phyloP scores from a whole-genome alignment of 2,888 invertebrate genomes.

The Dione vanillae region DNA sequence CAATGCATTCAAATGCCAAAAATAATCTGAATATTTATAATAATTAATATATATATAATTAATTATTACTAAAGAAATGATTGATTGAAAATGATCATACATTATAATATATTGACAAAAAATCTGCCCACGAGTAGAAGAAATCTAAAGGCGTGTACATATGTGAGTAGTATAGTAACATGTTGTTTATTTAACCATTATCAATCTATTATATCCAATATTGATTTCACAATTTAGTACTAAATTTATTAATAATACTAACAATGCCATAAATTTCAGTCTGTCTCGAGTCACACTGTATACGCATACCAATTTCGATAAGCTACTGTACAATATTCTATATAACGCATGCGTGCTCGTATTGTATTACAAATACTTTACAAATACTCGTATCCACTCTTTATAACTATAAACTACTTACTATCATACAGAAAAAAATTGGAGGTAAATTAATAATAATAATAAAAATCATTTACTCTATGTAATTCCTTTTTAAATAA shows the following conservation, averaged over 20 bases:
- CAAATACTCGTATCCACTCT: conserved; percentile 50
- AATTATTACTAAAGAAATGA: background rate
- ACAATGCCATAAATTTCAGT: conserved; percentile 38
- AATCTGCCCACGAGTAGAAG: background rate
- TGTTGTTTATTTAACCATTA: background rate
- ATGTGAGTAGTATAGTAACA: background rate
- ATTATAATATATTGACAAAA: background rate
- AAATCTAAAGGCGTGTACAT: conserved; percentile 4
- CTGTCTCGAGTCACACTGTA: conserved; percentile 47
- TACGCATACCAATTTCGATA: conserved; percentile 48
- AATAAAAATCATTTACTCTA: conserved; percentile 75
- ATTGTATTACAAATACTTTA: conserved; percentile 58
- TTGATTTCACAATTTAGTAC: conserved; percentile 3
- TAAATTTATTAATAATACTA: conserved; percentile 19
- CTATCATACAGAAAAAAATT: conserved; percentile 69
- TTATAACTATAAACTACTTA: conserved; percentile 61
- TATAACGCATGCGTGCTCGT: conserved; percentile 59
- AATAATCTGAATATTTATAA: background rate
- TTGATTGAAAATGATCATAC: background rate
- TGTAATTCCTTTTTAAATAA: conserved; percentile 77
- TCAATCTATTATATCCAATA: conserved; percentile 4
- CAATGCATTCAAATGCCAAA: background rate
- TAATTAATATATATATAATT: background rate
- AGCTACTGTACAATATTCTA: conserved; percentile 53
- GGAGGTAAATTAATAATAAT: conserved; percentile 71